Evolutionary conservation across 1,140 invertebrate genomes (phyloP).

Genomic region (Plodia interpunctella): DNA sequence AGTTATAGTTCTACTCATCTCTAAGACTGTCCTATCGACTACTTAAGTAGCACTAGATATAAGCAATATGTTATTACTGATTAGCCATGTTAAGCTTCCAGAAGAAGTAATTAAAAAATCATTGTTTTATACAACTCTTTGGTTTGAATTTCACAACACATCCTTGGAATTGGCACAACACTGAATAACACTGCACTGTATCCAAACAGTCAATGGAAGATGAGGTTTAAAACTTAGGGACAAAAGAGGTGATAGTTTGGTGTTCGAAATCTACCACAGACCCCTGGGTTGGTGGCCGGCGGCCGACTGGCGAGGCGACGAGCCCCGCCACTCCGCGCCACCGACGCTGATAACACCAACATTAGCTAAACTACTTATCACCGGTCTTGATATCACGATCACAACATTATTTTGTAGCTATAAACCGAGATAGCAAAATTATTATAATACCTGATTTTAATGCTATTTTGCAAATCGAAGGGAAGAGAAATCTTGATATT

Average conservation of each 20-base stretch:
- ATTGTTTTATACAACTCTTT: not conserved
- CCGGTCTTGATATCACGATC: constrained; percentile 3
- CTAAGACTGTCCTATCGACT: constrained; percentile 70
- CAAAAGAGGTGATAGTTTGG: not conserved
- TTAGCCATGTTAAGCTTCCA: constrained; percentile 45
- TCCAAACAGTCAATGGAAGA: not conserved
- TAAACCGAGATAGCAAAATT: not conserved
- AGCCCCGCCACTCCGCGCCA: constrained; percentile 16
- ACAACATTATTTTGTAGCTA: not conserved
- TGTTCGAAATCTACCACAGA: constrained; percentile 13
- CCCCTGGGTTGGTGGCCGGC: constrained; percentile 23
- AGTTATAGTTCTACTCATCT: constrained; percentile 59
- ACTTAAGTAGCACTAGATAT: constrained; percentile 59
- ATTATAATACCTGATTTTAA: not conserved
- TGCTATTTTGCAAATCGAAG: not conserved
- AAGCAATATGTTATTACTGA: constrained; percentile 48
- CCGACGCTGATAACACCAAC: constrained; percentile 9
- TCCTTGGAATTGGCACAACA: not conserved
- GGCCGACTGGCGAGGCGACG: constrained; percentile 22
- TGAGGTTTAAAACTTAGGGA: not conserved
- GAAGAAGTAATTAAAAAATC: constrained; percentile 45
- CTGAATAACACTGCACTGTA: not conserved
- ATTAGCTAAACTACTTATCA: constrained; percentile 8
- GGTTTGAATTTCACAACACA: constrained; percentile 1
- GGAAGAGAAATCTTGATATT: not conserved